Conservation (phyloP, 2,113 vertebrate genomes). For the Ptychochromis oligacanthus region DNA sequence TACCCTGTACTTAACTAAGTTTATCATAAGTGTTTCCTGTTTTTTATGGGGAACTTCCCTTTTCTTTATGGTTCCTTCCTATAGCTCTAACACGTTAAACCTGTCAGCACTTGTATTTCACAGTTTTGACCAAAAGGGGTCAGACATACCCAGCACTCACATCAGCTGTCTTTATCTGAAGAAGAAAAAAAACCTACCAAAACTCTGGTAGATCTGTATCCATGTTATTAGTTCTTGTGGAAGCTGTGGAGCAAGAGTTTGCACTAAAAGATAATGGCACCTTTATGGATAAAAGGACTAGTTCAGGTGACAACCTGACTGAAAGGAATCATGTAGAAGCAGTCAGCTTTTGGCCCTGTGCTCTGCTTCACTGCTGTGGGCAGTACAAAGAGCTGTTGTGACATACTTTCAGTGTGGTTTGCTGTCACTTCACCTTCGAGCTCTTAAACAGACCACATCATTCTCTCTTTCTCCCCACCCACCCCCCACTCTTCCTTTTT, state of each 20-base stretch:
- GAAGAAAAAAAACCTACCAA: background rate
- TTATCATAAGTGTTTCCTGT: background rate
- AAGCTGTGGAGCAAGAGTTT: background rate
- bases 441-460: slow-evolving; percentile 55
- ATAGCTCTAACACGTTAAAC: background rate
- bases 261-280: background rate
- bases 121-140: slow-evolving; percentile 53
- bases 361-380: slow-evolving; percentile 34
- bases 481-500: background rate
- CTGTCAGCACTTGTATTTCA: slow-evolving; percentile 33
- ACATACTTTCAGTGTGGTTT: slow-evolving; percentile 55
- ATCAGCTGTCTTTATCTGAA: background rate
- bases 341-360: slow-evolving; percentile 19
- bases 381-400: slow-evolving; percentile 36
- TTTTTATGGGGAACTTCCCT: background rate
- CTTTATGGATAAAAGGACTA: background rate
- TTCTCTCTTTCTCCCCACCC: slow-evolving; percentile 2
- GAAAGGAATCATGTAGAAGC: slow-evolving; percentile 24
- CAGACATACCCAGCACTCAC: slow-evolving; percentile 28
- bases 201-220: background rate
- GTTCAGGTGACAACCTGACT: background rate
- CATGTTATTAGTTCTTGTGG: background rate
- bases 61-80: background rate
- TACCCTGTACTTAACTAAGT: background rate
- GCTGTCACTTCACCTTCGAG: slow-evolving; percentile 50